Conservation (phyloP, 2,888 invertebrate species). For the Craniophora ligustri region DNA sequence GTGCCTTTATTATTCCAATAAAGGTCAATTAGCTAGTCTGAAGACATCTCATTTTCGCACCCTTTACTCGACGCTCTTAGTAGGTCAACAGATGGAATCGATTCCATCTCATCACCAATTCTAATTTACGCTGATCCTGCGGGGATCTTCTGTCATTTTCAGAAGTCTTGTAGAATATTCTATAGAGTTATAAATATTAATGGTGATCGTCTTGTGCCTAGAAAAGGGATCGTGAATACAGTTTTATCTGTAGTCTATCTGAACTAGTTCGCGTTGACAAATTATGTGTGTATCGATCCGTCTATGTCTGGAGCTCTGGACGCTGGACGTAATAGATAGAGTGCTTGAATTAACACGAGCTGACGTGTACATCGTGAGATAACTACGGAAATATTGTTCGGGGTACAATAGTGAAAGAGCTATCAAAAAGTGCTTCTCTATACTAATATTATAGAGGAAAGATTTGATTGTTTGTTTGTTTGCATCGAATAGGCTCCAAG, state of each 20-base stretch:
- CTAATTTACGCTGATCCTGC: background rate
- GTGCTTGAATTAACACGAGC: conserved; percentile 6
- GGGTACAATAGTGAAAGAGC: too few species aligned
- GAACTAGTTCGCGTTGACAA: conserved; percentile 23
- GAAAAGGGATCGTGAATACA: conserved; percentile 6
- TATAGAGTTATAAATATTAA: conserved; percentile 22
- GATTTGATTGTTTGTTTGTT: too few species aligned
- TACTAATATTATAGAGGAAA: too few species aligned
- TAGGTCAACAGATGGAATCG: conserved; percentile 21
- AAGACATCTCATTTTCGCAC: conserved; percentile 12
- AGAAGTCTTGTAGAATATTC: conserved; percentile 10
- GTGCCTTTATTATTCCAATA: conserved; percentile 28
- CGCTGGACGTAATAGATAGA: conserved; percentile 15
- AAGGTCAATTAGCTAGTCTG: conserved; percentile 32
- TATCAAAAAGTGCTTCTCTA: too few species aligned
- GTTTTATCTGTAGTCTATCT: background rate
- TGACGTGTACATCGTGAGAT: background rate
- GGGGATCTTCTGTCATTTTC: background rate
- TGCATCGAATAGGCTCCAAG: too few species aligned
- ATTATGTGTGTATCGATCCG: conserved; percentile 35
- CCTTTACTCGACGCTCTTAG: conserved; percentile 9
- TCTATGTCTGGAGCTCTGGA: conserved; percentile 7
- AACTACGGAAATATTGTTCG: background rate
- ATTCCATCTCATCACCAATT: conserved; percentile 3
- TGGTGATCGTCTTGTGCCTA: conserved; percentile 8